Conservation (phyloP, 2,888 invertebrate genomes). For the Nomada fabriciana region DNA sequence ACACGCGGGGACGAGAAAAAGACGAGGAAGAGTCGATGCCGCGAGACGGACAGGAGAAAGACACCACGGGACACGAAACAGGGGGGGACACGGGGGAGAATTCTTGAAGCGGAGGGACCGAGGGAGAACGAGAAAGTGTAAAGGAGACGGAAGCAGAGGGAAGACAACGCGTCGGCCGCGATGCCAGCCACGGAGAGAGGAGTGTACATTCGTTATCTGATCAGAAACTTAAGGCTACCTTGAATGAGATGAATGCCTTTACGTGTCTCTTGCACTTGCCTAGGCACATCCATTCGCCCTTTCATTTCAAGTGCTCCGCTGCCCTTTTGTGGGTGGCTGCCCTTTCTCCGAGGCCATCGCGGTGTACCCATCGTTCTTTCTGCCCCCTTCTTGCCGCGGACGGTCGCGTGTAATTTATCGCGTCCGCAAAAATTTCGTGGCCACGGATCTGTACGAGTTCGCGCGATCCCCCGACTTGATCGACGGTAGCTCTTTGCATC, state of each 20-base stretch:
- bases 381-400: conserved; percentile 23
- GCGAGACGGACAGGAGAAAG: conserved; percentile 58
- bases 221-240: conserved; percentile 83
- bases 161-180: conserved; percentile 47
- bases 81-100: conserved; percentile 2
- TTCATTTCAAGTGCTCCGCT: conserved; percentile 81
- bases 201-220: conserved; percentile 84
- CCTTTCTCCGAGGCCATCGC: conserved; percentile 77
- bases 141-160: conserved; percentile 25
- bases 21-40: conserved; percentile 59
- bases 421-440: conserved; percentile 77
- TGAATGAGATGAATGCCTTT: conserved; percentile 84
- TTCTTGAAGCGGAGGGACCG: neutral
- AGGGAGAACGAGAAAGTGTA: conserved; percentile 2
- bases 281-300: conserved; percentile 82
- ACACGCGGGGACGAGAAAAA: conserved; percentile 44
- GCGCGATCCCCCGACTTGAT: conserved; percentile 37
- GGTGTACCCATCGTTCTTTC: conserved; percentile 73
- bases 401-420: conserved; percentile 76
- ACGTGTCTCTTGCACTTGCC: conserved; percentile 83
- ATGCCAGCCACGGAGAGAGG: conserved; percentile 70
- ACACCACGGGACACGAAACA: conserved; percentile 41
- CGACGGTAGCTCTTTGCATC: conserved; percentile 34
- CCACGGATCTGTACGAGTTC: conserved; percentile 34
- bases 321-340: conserved; percentile 82